Evolutionary conservation across 2,113 vertebrate genomes (phyloP), one percentile per base, ranked within the genome.

Genomic region (Mionectes macconnelli): DNA sequence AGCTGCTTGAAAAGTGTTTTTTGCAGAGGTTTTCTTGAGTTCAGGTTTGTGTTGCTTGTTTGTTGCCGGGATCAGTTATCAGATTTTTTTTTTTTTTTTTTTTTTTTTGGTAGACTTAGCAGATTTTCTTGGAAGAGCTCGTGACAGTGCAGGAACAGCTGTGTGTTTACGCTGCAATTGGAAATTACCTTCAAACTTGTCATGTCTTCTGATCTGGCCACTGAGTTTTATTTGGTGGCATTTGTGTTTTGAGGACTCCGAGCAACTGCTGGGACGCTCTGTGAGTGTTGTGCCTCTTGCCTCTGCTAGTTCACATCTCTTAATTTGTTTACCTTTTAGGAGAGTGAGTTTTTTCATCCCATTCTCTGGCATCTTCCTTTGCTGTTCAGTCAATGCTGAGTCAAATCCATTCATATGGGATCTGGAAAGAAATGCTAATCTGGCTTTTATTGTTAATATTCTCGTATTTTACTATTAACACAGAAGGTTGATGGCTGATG

Each of bases 81-180:
- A 59, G 56, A 11, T 8, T 3, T 22, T 15, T 44, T n/a, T 14
- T 9, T 33, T 72, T 16, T 3, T 31, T 55, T 19, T 28, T 53
- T 44, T 50, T 64, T 84, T 64, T 40, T 44, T 22, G 17, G n/a
- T 35, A 30, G 64, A 11, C 42, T 72, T 56, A 72, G 67, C 44
- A 53, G 79, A 45, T 92, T 91, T 96, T 91, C 85, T 73, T 86
- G 76, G 93, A 95, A 94, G 42, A 74, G 30, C 87, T 79, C 1
- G 10, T 90, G 89, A 55, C 55, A n/a, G 3, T 49, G 67, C 40
- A 30, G 81, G 91, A 89, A 79, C 21, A 74, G 72, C 53, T 8
- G 5, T 1, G 28, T 94, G 88, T 91, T 93, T 86, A 77, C 52
- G 6, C 15, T 83, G 55, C 47, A 6, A 27, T 57, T 1, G 6